Conservation (phyloP, 2,888 invertebrate species). For the Galerucella nymphaeae region DNA sequence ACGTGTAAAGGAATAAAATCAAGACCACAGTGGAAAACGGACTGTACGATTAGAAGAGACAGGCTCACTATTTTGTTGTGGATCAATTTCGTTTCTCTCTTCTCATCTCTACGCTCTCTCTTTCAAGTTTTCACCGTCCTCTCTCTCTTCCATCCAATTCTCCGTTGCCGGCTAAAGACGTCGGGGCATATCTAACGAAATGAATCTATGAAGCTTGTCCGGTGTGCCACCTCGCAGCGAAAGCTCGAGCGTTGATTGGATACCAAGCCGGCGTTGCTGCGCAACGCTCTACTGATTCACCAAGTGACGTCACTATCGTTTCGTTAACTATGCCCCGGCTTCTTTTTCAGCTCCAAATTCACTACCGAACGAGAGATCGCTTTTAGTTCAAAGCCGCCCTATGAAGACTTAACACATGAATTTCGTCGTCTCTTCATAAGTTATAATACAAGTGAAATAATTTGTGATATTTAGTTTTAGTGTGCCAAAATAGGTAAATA, state of each 20-base stretch:
- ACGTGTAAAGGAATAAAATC: constrained; percentile 60
- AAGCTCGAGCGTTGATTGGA: constrained; percentile 59
- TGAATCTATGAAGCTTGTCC: constrained; percentile 58
- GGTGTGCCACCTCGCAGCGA: constrained; percentile 54
- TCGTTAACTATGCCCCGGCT: constrained; percentile 48
- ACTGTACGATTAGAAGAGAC: constrained; percentile 66
- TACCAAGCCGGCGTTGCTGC: constrained; percentile 49
- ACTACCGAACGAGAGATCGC: constrained; percentile 54
- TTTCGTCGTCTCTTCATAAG: constrained; percentile 60
- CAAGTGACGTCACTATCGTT: constrained; percentile 54
- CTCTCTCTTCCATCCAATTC: constrained; percentile 65
- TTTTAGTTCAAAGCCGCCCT: constrained; percentile 63
- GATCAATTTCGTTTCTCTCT: constrained; percentile 66
- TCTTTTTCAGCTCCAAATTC: constrained; percentile 52
- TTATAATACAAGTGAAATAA: constrained; percentile 61
- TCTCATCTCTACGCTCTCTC: constrained; percentile 66
- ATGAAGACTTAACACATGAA: constrained; percentile 59
- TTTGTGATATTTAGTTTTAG: constrained; percentile 66
- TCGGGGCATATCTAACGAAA: constrained; percentile 56
- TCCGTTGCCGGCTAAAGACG: constrained; percentile 56
- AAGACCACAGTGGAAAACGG: constrained; percentile 64
- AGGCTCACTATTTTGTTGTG: constrained; percentile 68
- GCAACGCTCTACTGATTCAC: constrained; percentile 53
- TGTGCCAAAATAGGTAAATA: constrained; percentile 66
- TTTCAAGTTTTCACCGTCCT: constrained; percentile 66